Evolutionary conservation across 2,888 invertebrate species (phyloP).

Genomic region (Drosophila kanekoi): DNA sequence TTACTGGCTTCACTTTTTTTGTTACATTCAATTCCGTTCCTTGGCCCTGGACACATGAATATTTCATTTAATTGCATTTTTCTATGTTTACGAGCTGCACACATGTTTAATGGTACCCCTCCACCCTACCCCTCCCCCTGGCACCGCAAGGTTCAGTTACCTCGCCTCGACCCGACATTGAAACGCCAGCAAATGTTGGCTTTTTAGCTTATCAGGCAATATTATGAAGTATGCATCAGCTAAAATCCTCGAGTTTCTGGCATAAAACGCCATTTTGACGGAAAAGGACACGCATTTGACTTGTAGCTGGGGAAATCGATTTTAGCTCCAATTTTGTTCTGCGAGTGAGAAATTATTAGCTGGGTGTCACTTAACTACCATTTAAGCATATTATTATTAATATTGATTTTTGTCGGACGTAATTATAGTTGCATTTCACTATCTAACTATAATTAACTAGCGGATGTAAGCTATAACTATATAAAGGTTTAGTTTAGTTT

Average conservation of each 20-base stretch:
- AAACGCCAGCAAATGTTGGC: constrained; percentile 48
- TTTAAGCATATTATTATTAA: background rate
- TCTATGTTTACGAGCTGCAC: constrained; percentile 54
- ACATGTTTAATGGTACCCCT: constrained; percentile 40
- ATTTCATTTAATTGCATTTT: constrained; percentile 62
- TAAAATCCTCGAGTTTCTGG: constrained; percentile 22
- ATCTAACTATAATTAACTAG: too few relatives aligned
- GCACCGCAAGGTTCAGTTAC: constrained; percentile 64
- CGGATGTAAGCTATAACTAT: too few relatives aligned
- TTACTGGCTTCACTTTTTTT: constrained; percentile 1
- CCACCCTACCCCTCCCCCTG: background rate
- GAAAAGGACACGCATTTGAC: constrained; percentile 52
- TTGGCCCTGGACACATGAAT: constrained; percentile 52
- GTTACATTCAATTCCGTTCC: constrained; percentile 28
- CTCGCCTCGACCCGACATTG: constrained; percentile 67
- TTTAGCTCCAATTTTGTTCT: constrained; percentile 1
- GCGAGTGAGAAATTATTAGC: constrained; percentile 10
- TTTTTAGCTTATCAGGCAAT: constrained; percentile 46
- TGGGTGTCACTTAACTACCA: constrained; percentile 8
- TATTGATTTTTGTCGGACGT: constrained; percentile 38
- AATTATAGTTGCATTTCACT: too few relatives aligned
- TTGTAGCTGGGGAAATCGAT: constrained; percentile 45
- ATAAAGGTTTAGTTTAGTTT: too few relatives aligned
- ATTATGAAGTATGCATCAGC: constrained; percentile 34
- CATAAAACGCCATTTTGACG: constrained; percentile 37